Conservation (phyloP, 2,113 vertebrate species). For the Corvus hawaiiensis region DNA sequence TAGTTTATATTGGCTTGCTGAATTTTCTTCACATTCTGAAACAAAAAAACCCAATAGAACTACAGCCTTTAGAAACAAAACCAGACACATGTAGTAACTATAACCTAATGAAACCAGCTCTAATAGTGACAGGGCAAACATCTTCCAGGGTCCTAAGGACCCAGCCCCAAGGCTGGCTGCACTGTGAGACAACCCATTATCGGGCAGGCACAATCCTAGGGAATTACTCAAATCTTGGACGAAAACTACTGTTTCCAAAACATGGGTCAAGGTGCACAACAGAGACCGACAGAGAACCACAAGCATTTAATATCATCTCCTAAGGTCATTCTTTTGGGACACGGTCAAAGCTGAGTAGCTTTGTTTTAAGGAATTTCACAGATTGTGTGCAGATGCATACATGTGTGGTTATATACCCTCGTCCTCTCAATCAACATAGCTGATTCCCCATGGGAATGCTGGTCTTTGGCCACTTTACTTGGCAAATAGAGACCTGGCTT, state of each 20-base stretch:
- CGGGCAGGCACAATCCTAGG: accelerated
- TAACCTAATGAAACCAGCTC: not conserved
- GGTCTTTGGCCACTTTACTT: not conserved
- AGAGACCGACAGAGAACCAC: not conserved
- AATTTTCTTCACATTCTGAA: not conserved
- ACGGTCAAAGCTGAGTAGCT: not conserved
- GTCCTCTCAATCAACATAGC: not conserved
- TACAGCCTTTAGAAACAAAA: not conserved
- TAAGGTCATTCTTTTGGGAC: not conserved
- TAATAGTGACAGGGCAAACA: not conserved
- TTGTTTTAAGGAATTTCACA: not conserved
- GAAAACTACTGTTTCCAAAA: not conserved
- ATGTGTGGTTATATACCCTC: too few species aligned
- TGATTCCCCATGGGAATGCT: not conserved
- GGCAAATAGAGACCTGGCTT: not conserved
- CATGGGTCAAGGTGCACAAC: not conserved
- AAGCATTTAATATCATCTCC: not conserved
- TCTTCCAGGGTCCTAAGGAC: not conserved
- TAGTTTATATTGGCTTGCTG: not conserved
- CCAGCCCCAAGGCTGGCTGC: not conserved
- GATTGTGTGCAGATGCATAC: not conserved
- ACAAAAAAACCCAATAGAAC: not conserved
- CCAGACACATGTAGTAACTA: not conserved
- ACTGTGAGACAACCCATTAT: not conserved
- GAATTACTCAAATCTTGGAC: not conserved